Evolutionary conservation across 2,113 vertebrate species (phyloP), one percentile per base, ranked within the genome.

Genomic region (Nyctibius bracteatus): DNA sequence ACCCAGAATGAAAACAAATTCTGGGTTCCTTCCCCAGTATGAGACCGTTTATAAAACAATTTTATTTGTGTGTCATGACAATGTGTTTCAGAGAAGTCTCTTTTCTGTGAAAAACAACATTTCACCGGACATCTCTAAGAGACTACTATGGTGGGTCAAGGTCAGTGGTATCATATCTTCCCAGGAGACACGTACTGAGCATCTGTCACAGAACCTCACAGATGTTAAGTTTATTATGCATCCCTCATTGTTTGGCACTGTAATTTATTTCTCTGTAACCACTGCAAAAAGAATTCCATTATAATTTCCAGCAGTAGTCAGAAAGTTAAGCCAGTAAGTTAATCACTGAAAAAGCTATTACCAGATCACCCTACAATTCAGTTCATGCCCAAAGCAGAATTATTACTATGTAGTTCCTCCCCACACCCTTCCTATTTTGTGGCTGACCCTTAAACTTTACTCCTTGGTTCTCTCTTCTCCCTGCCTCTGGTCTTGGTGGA

Each of bases 181-280:
- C 81, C 72, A 63, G 72, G 83, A 92, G 93, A 84, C 39, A 25
- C 2, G 3, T 92, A 94, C 71, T 67, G 52, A 94, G 65, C 89
- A 95, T 91, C 73, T 94, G 72, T 81, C 72, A 81, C 30, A 86
- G 12, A 81, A 6, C 19, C 65, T 87, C 61, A 52, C 91, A 95
- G 81, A 84, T 84, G 52, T 94, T 88, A 51, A 63, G 30, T 70
- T 88, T 81, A 79, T 78, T 91, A 78, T 35, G 7, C 24, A 78
- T 52, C 77, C 10, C 47, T 81, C 39, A 27, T 58, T 90, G 92
- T 83, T 47, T 94, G 83, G 46, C 46, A 28, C 35, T 44, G 22
- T 35, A 1, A 52, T 70, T 86, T 93, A 62, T 77, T 93, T 81
- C 72, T 77, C 46, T 88, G 43, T 59, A 86, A 86, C 39, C 30